These are phyloP conservation scores for Luperina nickerlii DNA, from an alignment of 2,888 invertebrate species.

Conservation along the genomic window DNA sequence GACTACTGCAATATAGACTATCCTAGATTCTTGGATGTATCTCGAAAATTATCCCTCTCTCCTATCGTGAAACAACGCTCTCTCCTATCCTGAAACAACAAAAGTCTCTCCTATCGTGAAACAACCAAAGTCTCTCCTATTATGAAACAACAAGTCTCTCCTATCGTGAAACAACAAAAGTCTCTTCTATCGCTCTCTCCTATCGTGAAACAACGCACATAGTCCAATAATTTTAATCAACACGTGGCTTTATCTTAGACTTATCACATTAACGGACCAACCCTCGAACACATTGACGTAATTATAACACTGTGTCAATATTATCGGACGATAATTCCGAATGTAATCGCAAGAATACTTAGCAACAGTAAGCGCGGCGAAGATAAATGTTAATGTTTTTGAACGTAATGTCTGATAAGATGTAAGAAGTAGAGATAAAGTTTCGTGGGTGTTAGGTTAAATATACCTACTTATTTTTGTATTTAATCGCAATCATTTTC, in stretches of 20 bases:
- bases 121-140: neutral
- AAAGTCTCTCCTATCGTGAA: neutral
- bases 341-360: slow-evolving; percentile 55
- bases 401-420: slow-evolving; percentile 45
- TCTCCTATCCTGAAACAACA: neutral
- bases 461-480: slow-evolving; percentile 1
- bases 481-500: neutral
- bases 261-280: slow-evolving; percentile 29
- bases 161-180: neutral
- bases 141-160: neutral
- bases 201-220: neutral
- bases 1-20: neutral
- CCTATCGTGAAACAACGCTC: neutral
- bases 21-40: neutral
- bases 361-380: slow-evolving; percentile 45
- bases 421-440: slow-evolving; percentile 28
- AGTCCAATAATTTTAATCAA: slow-evolving; percentile 4
- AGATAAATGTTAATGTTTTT: slow-evolving; percentile 43
- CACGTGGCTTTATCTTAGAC: neutral
- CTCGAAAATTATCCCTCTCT: neutral
- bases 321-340: slow-evolving; percentile 44
- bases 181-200: neutral
- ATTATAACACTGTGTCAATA: slow-evolving; percentile 37
- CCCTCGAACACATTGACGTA: slow-evolving; percentile 38
- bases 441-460: slow-evolving; percentile 34